A percentile compares a stretch with the other conserved stretches of the same genome.
phyloP scores from a whole-genome alignment of 2,888 invertebrate genomes.

The Drosophila stalkeri region DNA sequence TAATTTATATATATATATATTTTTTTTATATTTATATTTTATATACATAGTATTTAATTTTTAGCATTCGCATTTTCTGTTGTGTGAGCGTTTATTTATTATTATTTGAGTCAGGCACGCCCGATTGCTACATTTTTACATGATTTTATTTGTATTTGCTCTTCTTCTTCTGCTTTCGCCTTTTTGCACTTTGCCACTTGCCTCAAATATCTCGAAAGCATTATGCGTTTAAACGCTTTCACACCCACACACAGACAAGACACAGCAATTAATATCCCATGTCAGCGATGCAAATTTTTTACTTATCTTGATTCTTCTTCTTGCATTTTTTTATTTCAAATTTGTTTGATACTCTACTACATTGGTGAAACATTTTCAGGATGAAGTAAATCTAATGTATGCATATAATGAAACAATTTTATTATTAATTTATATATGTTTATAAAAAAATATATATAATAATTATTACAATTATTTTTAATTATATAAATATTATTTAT shows the following conservation, averaged over 20 bases:
- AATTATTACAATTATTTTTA: too few relatives aligned
- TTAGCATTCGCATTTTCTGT: too few relatives aligned
- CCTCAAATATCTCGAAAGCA: constrained; percentile 14
- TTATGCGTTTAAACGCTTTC: constrained; percentile 30
- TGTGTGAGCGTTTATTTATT: not conserved
- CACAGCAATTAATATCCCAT: constrained; percentile 33
- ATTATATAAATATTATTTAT: too few relatives aligned
- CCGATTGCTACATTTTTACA: not conserved
- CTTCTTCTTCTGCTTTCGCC: not conserved
- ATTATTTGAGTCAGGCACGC: not conserved
- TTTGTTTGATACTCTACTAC: constrained; percentile 17
- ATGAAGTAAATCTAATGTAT: not conserved
- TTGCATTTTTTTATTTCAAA: constrained; percentile 4
- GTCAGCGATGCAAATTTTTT: constrained; percentile 20
- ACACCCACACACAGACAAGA: constrained; percentile 17
- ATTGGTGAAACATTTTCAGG: not conserved
- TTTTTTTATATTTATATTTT: too few relatives aligned
- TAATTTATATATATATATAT: too few relatives aligned
- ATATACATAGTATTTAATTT: too few relatives aligned
- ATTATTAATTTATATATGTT: too few relatives aligned
- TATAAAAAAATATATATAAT: too few relatives aligned
- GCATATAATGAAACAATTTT: not conserved
- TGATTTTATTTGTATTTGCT: not conserved
- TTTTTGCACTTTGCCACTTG: constrained; percentile 1
- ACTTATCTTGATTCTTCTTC: constrained; percentile 9